These are phyloP conservation scores for Drosophila melanogaster DNA, from an alignment of 1,140 invertebrate species.

Conservation along the genomic window Release_6_plus_ISO1_MT NC_004354.4:21336501-21337000, in stretches of 20 bases:
- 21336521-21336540: too few relatives aligned
- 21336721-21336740: too few relatives aligned
- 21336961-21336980: conserved; percentile 18
- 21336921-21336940: conserved; percentile 2
- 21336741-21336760: too few relatives aligned
- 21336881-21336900: conserved; percentile 88
- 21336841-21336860: conserved; percentile 93
- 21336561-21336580: too few relatives aligned
- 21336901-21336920: conserved; percentile 77
- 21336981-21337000: conserved; percentile 13
- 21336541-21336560: too few relatives aligned
- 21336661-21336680: too few relatives aligned
- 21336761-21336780: conserved; percentile 89
- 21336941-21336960: conserved; percentile 12
- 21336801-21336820: conserved; percentile 95
- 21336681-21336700: too few relatives aligned
- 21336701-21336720: too few relatives aligned
- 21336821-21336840: conserved; percentile 95
- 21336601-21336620: too few relatives aligned
- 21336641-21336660: too few relatives aligned
- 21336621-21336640: too few relatives aligned
- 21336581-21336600: too few relatives aligned
- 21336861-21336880: conserved; percentile 91
- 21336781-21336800: conserved; percentile 94
- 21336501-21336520: background rate